These are phyloP conservation scores for Actinernus sp. DNA, from an alignment of 92 coral and sea anemone genomes.

Conservation along the genomic window DNA sequence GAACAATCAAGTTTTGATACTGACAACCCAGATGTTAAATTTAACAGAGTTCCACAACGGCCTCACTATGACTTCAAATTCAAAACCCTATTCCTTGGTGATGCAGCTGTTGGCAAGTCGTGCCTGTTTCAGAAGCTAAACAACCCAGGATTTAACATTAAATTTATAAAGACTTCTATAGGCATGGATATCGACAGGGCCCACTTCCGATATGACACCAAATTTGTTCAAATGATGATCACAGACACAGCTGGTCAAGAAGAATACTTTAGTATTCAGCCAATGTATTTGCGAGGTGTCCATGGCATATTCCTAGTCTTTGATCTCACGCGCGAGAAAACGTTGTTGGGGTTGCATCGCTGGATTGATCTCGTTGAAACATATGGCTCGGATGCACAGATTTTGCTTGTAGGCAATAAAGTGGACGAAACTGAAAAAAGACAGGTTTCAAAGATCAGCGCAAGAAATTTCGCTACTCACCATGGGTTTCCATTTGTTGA, in stretches of 20 bases:
- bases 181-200: conserved; percentile 56
- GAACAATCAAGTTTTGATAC: too few relatives aligned
- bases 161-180: conserved; percentile 38
- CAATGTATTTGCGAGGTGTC: conserved; percentile 71
- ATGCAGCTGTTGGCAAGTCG: conserved; percentile 85
- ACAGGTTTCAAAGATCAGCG: conserved; percentile 31
- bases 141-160: conserved; percentile 53
- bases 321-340: conserved; percentile 60
- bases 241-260: conserved; percentile 86
- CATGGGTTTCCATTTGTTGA: conserved; percentile 61
- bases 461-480: conserved; percentile 33
- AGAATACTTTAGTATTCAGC: conserved; percentile 55
- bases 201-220: conserved; percentile 65
- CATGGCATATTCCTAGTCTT: conserved; percentile 76
- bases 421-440: conserved; percentile 61
- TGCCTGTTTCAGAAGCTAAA: conserved; percentile 65
- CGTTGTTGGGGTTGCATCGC: conserved; percentile 41
- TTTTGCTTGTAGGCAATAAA: conserved; percentile 75
- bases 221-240: conserved; percentile 50
- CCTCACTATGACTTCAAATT: conserved; percentile 63
- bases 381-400: conserved; percentile 49
- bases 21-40: too few relatives aligned
- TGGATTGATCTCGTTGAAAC: conserved; percentile 57
- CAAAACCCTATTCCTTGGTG: conserved; percentile 76
- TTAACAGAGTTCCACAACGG: conserved; percentile 44